Evolutionary conservation across 2,888 invertebrate genomes (phyloP).

Genomic region (Stenichneumon culpator): DNA sequence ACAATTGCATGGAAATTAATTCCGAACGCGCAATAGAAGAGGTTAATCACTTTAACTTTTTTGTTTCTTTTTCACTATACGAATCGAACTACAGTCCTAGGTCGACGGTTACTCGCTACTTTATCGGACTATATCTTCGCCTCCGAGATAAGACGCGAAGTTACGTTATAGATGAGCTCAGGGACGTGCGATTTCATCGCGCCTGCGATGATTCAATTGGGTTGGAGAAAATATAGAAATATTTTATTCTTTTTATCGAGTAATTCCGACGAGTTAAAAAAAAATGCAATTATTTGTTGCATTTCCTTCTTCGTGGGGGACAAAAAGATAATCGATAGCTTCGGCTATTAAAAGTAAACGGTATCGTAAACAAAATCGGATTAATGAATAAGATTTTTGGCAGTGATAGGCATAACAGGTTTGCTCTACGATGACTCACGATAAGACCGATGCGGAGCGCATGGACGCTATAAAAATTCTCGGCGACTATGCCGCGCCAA

Average conservation of each 20-base stretch:
- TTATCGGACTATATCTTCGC: slow-evolving; percentile 28
- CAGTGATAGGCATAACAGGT: slow-evolving; percentile 28
- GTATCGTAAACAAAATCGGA: slow-evolving; percentile 17
- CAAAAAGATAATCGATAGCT: neutral
- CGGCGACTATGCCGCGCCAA: slow-evolving; percentile 45
- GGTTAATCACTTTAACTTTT: neutral
- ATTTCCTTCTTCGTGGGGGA: neutral
- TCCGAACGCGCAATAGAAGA: too few species aligned
- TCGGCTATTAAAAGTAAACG: neutral
- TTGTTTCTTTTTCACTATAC: neutral
- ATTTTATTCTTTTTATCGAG: too few species aligned
- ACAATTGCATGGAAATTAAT: too few species aligned
- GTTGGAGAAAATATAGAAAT: neutral
- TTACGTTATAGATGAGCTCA: neutral
- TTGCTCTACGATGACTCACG: slow-evolving; percentile 51
- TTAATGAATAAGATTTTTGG: slow-evolving; percentile 47
- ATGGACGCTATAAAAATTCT: slow-evolving; percentile 8
- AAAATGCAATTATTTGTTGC: neutral
- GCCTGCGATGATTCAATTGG: slow-evolving; percentile 15
- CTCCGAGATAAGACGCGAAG: slow-evolving; percentile 15
- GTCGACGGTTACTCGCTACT: neutral
- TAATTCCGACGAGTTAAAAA: neutral
- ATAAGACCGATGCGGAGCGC: slow-evolving; percentile 23
- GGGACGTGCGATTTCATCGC: neutral
- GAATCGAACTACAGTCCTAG: neutral